Base-by-base conservation (phyloP, 1,140 invertebrate genomes). In the Anthonomus grandis region DNA sequence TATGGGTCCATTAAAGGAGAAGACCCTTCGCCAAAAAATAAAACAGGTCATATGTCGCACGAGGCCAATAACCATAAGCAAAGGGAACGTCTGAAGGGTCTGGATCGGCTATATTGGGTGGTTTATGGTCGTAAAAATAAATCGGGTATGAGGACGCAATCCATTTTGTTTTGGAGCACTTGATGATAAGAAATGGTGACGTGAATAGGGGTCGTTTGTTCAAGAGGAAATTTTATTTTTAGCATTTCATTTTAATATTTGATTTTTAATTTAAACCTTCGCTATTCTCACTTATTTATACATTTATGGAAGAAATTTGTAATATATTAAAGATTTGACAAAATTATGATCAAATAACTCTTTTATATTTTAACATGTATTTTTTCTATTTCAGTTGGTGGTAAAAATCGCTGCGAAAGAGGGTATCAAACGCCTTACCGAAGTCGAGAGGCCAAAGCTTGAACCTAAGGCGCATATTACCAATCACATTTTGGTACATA, bases 401-500 rank as follows among this genome's bases (percentile, higher is more conserved):
- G 42, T 73, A 56, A 73, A 73, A 52, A 66, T 73, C 38, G 62
- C 68, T 18, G 58, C 57, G 38, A 73, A 70, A 58, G 71, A 72
- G 39, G 69, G 70, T 45, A 68, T 73, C 18, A 68, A 66, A 57
- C 65, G 68, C 39, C 60, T 73, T 42, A 61, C 65, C 22, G 71
- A 73, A 54, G 64, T 71, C 44, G 70, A 73, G 53, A 65, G 70
- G 57, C 70, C 70, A 23, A 70, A 69, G 57, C 61, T 67, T 41
- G 69, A 70, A 60, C 67, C 71, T 13, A 69, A 67, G 45, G 64
- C 69, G 42, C 70, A 67, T 50, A 69, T 72, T 54, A 70, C 70
- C 25, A 70, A 73, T 57, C 70, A 73, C 59, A 71, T 70, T 57
- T 68, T 70, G 57, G 70, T 60, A 45, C 70, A 73, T 63, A 64